A percentile compares a stretch with the other conserved stretches of the same genome.
Conservation (phyloP, 1,140 invertebrate genomes). For the Hyles vespertilio region DNA sequence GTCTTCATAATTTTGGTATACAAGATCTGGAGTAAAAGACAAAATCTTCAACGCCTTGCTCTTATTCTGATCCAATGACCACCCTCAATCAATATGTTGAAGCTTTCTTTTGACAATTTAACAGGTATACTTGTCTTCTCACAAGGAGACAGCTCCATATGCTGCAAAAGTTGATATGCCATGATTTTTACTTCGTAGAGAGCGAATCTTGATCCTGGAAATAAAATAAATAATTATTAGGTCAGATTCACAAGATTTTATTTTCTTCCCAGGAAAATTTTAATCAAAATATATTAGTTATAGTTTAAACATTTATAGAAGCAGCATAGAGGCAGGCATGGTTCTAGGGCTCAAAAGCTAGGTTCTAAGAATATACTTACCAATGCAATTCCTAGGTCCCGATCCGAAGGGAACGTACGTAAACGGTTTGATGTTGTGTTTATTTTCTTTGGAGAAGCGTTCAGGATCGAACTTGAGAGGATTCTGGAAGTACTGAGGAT, state of each 20-base stretch:
- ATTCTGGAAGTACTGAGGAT: constrained; percentile 73
- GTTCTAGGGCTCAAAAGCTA: not conserved
- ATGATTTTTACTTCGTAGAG: constrained; percentile 64
- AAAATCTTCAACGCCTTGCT: constrained; percentile 2
- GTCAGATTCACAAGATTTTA: not conserved
- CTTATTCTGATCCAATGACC: constrained; percentile 53
- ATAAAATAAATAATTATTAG: constrained; percentile 3
- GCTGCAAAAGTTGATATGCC: constrained; percentile 46
- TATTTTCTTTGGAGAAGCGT: constrained; percentile 75
- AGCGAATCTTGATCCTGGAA: constrained; percentile 67
- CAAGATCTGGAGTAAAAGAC: too few relatives aligned
- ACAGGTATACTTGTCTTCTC: constrained; percentile 49
- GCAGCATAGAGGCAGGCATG: not conserved
- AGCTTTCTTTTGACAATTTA: constrained; percentile 34
- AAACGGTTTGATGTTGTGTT: constrained; percentile 42
- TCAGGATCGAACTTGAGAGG: constrained; percentile 77
- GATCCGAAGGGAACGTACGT: constrained; percentile 75
- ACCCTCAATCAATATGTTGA: constrained; percentile 45
- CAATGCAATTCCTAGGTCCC: constrained; percentile 80
- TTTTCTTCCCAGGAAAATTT: not conserved
- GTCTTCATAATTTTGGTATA: too few relatives aligned
- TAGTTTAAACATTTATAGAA: not conserved
- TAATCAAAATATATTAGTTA: not conserved
- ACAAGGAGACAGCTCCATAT: constrained; percentile 49
- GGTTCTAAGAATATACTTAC: constrained; percentile 27